Evolutionary conservation across 2,113 vertebrate genomes (phyloP), one percentile per base, ranked within the genome.

Genomic region (Elaphurus davidianus): DNA sequence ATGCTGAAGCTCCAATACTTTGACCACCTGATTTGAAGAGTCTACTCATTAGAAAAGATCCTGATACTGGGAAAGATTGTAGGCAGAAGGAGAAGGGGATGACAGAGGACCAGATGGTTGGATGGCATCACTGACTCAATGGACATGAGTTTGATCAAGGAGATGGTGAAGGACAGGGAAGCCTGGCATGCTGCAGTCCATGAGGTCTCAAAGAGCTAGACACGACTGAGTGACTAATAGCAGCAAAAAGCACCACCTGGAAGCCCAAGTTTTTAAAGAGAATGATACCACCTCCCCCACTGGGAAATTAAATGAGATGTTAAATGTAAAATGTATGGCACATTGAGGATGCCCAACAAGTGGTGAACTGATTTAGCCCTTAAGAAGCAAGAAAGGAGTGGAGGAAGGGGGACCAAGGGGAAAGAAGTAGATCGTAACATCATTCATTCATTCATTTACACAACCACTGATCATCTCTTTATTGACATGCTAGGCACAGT

Each of bases 271-370:
- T 27, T 76, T 84, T 64, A 36, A 85, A 95, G 23, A 90, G 10
- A 54, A 74, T 45, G 25, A 74, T 87, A 57, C 50, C 30, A 33
- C 71, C 2, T 71, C 25, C 25, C 10, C 15, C 23, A 13, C 0
- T 15, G 87, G 10, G n/a, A 36, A 9, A 55, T 62, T 92, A 14
- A 89, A 43, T 17, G 15, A 95, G 54, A 95, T 84, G 30, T 15
- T 43, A 82, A 86, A 52, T 60, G 40, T 50, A 86, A 84, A 59
- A 54, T 67, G 27, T 57, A 57, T 93, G 45, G 45, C 82, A 84
- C 13, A 74, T 33, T 60, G 14, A 90, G 45, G 55, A 85, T 55
- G 27, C 33, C n/a, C 36, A 52, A 11, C 30, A 60, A 93, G 36
- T 60, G 17, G 36, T 74, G 55, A 93, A 21, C 17, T 62, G 83